Evolutionary conservation across 64 coral and sea anemone genomes (phyloP), one percentile per base, ranked within the genome.

Genomic region (Anthopleura sola): DNA sequence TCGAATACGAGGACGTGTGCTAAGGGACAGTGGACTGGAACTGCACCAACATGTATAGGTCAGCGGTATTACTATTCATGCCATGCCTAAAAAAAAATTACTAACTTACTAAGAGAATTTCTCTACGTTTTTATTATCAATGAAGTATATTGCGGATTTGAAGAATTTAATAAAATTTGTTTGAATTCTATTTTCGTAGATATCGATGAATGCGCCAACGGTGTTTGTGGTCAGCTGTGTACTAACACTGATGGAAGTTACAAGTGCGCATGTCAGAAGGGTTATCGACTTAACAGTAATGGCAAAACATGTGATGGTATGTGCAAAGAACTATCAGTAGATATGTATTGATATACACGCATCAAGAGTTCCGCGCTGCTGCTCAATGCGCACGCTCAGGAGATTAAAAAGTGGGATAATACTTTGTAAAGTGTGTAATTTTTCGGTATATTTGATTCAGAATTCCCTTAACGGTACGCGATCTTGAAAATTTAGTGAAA

Each of bases 301-400:
- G 87, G 87, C 40, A 90, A 39, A 19, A 94, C 76, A 78, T 94
- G 92, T 74, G 68, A 90, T 82, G 92, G 92, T 94, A 53, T 53
- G 78, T 17, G 48, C 37, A 81, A 21, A 7, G 37, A 26, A 19
- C 2, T 37, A 48, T 10, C 6, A 20, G 39, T 16, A 53, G 49
- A 81, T 53, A 48, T 53, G 78, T 81, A 1, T 14, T 39, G 74
- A 37, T 79, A 12, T 11, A 79, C 76, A 36, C 26, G n/a, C n/a
- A n/a, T n/a, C n/a, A n/a, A n/a, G n/a, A n/a, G n/a, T n/a, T n/a
- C n/a, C n/a, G n/a, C n/a, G n/a, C n/a, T n/a, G n/a, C n/a, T n/a
- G n/a, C n/a, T n/a, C n/a, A n/a, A n/a, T n/a, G n/a, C n/a, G n/a
- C n/a, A n/a, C n/a, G n/a, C n/a, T n/a, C n/a, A n/a, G n/a, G n/a